Evolutionary conservation across 1,140 invertebrate species (phyloP).

Genomic region (Augochlora pura): DNA sequence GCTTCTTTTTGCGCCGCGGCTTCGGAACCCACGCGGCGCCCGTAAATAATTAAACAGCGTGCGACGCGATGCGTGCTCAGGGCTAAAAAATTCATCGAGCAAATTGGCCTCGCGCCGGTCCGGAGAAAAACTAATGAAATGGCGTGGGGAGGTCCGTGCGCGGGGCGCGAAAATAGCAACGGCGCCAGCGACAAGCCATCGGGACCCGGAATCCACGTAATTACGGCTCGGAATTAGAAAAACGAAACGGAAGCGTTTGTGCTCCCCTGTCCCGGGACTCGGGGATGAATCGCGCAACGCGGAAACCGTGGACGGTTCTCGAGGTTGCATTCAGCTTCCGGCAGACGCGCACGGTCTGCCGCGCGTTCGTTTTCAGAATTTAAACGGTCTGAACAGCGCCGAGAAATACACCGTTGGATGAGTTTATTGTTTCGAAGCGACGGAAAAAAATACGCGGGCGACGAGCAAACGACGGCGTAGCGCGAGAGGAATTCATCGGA

Average conservation of each 20-base stretch:
- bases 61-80: too few relatives aligned
- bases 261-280: too few relatives aligned
- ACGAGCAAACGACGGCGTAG: neutral
- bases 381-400: neutral
- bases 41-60: constrained; percentile 11
- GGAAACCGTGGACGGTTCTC: too few relatives aligned
- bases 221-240: neutral
- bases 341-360: neutral
- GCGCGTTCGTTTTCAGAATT: neutral
- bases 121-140: neutral
- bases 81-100: neutral
- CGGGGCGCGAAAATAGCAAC: neutral
- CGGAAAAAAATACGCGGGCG: neutral
- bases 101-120: neutral
- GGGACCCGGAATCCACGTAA: neutral
- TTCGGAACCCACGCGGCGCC: too few relatives aligned
- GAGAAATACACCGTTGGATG: neutral
- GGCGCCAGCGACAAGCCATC: too few relatives aligned
- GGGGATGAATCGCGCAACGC: too few relatives aligned
- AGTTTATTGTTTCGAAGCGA: constrained; percentile 1
- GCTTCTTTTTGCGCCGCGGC: neutral
- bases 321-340: too few relatives aligned
- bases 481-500: neutral
- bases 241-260: neutral
- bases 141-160: too few relatives aligned